phyloP scores from a whole-genome alignment of 2,113 vertebrate species.

The Protobothrops mucrosquamatus region DNA sequence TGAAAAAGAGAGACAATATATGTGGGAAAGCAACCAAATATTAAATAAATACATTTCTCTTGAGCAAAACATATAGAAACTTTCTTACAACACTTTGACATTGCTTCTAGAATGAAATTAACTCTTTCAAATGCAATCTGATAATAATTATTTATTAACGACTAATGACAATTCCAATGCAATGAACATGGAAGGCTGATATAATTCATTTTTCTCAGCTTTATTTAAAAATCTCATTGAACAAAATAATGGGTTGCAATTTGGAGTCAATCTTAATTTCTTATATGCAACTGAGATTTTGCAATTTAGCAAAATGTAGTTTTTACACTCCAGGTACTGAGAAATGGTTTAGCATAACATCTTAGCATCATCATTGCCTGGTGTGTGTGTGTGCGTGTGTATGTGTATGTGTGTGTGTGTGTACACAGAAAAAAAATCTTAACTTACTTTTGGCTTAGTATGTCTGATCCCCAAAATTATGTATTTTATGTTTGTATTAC shows the following conservation, averaged over 20 bases:
- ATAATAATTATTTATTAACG: neutral
- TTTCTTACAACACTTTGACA: neutral
- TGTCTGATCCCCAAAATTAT: neutral
- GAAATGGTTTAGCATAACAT: too few relatives aligned
- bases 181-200: neutral
- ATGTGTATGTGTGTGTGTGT: neutral
- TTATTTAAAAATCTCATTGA: neutral
- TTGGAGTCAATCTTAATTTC: neutral
- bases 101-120: constrained; percentile 1
- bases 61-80: accelerated
- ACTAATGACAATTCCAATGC: neutral
- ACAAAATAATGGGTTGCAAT: neutral
- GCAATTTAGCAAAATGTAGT: neutral
- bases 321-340: neutral
- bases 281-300: neutral
- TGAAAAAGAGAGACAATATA: constrained; percentile 17
- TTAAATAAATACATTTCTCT: neutral
- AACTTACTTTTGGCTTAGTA: neutral
- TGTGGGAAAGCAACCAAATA: constrained; percentile 16
- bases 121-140: neutral
- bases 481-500: neutral
- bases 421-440: neutral
- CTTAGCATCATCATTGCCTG: too few relatives aligned
- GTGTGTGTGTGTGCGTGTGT: neutral
- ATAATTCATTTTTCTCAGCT: neutral